phyloP scores from a whole-genome alignment of 2,113 vertebrate genomes.

The Dipodomys merriami region DNA sequence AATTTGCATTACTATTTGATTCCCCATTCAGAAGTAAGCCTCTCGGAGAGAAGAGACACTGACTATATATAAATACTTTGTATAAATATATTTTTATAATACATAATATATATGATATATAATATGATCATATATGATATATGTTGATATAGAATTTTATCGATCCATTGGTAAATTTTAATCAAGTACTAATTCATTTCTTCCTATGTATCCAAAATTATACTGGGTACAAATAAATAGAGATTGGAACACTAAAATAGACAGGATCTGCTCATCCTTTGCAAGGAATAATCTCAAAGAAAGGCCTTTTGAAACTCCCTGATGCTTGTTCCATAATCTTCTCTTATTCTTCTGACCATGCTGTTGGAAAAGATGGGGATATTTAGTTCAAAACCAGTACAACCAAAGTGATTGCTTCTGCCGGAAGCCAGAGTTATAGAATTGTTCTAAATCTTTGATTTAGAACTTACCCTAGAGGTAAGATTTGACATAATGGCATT shows the following conservation, averaged over 20 bases:
- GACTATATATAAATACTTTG: neutral
- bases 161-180: conserved; percentile 42
- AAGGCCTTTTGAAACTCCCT: conserved; percentile 23
- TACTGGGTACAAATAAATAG: conserved; percentile 28
- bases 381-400: neutral
- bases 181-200: conserved; percentile 46
- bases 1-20: too few species aligned
- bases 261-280: neutral
- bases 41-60: too few species aligned
- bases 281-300: conserved; percentile 7
- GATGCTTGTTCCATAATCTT: neutral
- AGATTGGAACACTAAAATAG: conserved; percentile 16
- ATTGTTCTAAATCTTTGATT: too few species aligned
- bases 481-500: neutral
- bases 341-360: neutral
- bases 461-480: too few species aligned
- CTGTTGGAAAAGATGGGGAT: neutral
- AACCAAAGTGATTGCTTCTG: neutral
- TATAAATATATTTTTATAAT: too few species aligned
- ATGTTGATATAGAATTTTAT: conserved; percentile 51
- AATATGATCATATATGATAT: conserved; percentile 22
- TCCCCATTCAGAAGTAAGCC: too few species aligned
- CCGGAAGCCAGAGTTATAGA: too few species aligned
- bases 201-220: conserved; percentile 3
- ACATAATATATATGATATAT: too few species aligned